Evolutionary conservation across 1,140 invertebrate genomes (phyloP).

Genomic region (Aleiodes sp.): DNA sequence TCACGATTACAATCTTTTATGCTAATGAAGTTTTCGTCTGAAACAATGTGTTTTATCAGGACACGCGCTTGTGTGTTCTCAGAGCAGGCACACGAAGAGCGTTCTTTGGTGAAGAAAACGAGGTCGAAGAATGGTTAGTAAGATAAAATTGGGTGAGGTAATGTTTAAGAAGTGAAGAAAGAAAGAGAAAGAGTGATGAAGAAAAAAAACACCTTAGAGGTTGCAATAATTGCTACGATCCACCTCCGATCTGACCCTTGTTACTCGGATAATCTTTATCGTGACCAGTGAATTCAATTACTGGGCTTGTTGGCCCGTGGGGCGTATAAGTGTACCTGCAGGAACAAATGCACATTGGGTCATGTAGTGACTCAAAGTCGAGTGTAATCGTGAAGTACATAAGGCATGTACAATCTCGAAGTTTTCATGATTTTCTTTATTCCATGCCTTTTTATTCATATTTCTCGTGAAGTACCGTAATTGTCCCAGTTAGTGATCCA

Average conservation of each 20-base stretch:
- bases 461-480: no score
- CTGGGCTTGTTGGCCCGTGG: conserved; percentile 31
- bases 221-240: conserved; percentile 35
- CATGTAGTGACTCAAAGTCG: neutral
- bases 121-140: conserved; percentile 1
- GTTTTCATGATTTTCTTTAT: neutral
- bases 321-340: conserved; percentile 22
- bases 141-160: neutral
- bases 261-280: conserved; percentile 40
- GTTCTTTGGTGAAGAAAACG: neutral
- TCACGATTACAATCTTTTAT: conserved; percentile 24
- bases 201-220: conserved; percentile 20
- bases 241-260: conserved; percentile 38
- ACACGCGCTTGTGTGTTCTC: conserved; percentile 4
- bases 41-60: conserved; percentile 32
- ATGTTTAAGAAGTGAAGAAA: conserved; percentile 6
- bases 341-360: conserved; percentile 12
- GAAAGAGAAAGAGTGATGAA: neutral
- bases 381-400: neutral
- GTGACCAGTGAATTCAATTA: conserved; percentile 42
- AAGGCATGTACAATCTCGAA: neutral
- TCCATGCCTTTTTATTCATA: neutral
- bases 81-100: no score
- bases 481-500: no score
- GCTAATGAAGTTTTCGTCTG: conserved; percentile 30